Evolutionary conservation across 2,797 vertebrate genomes (phyloP).

Genomic region (Enteromius afrohamiltoni): DNA sequence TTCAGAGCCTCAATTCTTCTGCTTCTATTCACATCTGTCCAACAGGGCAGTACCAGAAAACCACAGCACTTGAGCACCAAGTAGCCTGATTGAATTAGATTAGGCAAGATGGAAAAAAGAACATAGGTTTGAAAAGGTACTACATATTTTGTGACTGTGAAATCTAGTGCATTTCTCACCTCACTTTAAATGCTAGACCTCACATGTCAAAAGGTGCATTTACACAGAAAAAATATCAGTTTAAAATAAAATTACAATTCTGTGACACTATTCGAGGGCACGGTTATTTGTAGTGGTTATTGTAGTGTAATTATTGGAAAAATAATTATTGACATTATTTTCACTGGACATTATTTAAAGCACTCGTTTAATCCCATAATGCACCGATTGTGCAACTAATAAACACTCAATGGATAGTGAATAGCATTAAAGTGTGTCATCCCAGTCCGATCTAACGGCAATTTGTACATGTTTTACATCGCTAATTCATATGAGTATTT

Average conservation of each 20-base stretch:
- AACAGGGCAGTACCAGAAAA: conserved; percentile 12
- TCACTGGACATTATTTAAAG: background rate
- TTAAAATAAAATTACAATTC: no score
- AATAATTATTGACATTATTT: no score
- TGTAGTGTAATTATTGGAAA: no score
- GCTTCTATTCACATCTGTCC: conserved; percentile 42
- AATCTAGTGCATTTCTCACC: background rate
- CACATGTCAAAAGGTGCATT: background rate
- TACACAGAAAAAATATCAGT: background rate
- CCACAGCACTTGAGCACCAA: background rate
- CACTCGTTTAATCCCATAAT: background rate
- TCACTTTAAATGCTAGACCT: background rate
- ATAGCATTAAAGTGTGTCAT: no score
- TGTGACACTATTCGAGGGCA: background rate
- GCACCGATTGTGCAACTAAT: background rate
- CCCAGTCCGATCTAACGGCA: no score
- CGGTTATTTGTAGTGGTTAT: background rate
- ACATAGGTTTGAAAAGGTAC: no score
- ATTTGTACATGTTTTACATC: no score
- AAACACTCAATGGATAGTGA: background rate
- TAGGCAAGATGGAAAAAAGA: no score
- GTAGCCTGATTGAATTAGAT: background rate
- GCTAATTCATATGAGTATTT: no score
- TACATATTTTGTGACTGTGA: background rate
- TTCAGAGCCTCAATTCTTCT: conserved; percentile 34